phyloP scores from a whole-genome alignment of 2,113 vertebrate species.

The Neolamprologus cancellatus region DNA sequence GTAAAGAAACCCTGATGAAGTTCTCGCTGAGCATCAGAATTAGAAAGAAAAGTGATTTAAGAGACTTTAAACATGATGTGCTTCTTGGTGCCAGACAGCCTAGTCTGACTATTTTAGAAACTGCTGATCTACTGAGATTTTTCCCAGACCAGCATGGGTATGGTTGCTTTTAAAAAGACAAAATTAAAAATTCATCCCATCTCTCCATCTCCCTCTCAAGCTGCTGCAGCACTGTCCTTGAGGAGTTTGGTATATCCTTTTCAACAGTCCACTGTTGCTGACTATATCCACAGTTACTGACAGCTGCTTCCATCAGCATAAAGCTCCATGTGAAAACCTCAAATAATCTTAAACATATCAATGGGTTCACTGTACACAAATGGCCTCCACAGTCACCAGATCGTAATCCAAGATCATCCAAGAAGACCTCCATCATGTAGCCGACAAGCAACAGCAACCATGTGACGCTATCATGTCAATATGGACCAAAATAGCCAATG shows the following conservation, averaged over 20 bases:
- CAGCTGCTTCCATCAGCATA: neutral
- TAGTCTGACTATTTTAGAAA: neutral
- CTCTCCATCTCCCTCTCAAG: neutral
- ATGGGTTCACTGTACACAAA: neutral
- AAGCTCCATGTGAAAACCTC: neutral
- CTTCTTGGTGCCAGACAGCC: neutral
- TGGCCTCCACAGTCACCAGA: neutral
- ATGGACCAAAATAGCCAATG: neutral
- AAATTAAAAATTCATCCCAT: neutral
- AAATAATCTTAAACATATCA: neutral
- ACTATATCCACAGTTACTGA: neutral
- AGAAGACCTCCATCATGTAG: neutral
- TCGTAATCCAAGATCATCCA: neutral
- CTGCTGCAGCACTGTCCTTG: neutral
- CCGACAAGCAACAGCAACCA: neutral
- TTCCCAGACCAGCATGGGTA: neutral
- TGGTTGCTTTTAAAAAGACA: neutral
- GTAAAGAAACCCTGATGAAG: accelerated
- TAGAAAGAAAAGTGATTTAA: neutral
- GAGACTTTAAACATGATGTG: neutral
- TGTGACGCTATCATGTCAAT: neutral
- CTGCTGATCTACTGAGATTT: neutral
- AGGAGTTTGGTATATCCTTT: neutral
- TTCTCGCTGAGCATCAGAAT: neutral
- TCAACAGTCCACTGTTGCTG: neutral